Evolutionary conservation across 2,888 invertebrate species (phyloP), one percentile per base, ranked within the genome.

Genomic region (Cacoxenus indagator): DNA sequence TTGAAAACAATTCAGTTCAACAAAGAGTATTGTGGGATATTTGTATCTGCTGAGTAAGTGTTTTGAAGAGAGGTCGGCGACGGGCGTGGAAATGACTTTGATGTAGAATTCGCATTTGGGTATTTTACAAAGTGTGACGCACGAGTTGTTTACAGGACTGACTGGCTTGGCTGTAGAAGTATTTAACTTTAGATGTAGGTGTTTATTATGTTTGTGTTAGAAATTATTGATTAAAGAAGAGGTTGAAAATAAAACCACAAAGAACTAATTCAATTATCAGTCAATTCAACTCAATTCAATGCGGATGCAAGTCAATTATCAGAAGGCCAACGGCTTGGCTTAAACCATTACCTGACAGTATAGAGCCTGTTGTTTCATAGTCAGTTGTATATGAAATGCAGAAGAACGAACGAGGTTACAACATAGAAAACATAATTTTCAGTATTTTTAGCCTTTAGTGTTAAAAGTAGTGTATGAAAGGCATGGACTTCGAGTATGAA

Each of bases 331-430:
- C 14, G 45, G 22, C 51, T 14, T 62, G 61, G 61, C 61, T 24
- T 24, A 24, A n/a, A 45, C 24, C 61, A 73, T 88, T 88, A 88
- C 88, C 88, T 88, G 88, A 88, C 86, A 88, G 81, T 84, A 88
- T 87, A 82, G 88, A 85, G 87, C 88, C 88, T 88, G 61, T 62
- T 26, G 61, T 66, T 61, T 73, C 64, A 65, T 64, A 65, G 62
- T 65, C n/a, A 48, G 51, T 62, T 48, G 55, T 54, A 62, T 67
- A 43, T 71, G 74, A 65, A 73, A 62, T 62, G 31, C 31, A 62
- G 45, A 62, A 62, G 22, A 22, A 62, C 43, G 43, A 62, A 43
- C 61, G 61, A 45, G 45, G 43, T 62, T 62, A 43, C 61, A 62
- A 62, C 61, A 62, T 43, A 62, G 61, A 62, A 43, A 29, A 43